Base-by-base conservation (phyloP, 2,888 invertebrate genomes). In the Drosophila stalkeri region DNA sequence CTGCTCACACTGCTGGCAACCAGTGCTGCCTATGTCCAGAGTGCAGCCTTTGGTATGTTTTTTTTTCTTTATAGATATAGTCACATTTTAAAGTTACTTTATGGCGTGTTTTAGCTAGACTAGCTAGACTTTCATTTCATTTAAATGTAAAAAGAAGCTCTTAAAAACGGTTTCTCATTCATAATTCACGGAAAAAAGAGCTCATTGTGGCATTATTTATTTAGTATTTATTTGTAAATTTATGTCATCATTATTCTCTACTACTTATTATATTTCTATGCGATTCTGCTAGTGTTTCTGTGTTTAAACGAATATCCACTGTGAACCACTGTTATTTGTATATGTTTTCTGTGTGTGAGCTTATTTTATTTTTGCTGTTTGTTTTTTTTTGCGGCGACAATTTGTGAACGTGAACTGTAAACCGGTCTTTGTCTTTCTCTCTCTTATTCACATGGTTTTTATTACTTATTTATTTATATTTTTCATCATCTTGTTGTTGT, bases 11-110 rank as follows among this genome's bases (percentile, higher is more conserved):
- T 92, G 75, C 77, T 92, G 75, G 78, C 73, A 35, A 87, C 81
- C 86, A 86, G 89, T 72, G 82, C 81, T 60, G 81, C 80, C 72
- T 72, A 84, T 60, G 91, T 91, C 67, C 90, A 90, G 82, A 90
- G 92, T 83, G 92, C 92, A 67, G 88, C 93, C 75, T 91, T 92
- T 80, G 93, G 93, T 93, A 88, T 89, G 92, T 91, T 71, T 1
- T 46, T 23, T 44, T 44, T 35, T 37, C 14, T 4, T 56, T 33
- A 1, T 20, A 18, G 11, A 0, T 20, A 37, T 56, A 46, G 16
- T 7, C 23, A 33, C 2, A 57, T 11, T 23, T 23, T 3, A 8
- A 0, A 59, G 20, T 23, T 57, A 16, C 51, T 18, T 51, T 51
- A 51, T 18, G 18, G 33, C 7, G 49, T 56, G 35, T 9, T 56